These are phyloP conservation scores for Rousettus madagascariensis DNA, from an alignment of 2,797 vertebrate genomes.

Conservation along the genomic window DNA sequence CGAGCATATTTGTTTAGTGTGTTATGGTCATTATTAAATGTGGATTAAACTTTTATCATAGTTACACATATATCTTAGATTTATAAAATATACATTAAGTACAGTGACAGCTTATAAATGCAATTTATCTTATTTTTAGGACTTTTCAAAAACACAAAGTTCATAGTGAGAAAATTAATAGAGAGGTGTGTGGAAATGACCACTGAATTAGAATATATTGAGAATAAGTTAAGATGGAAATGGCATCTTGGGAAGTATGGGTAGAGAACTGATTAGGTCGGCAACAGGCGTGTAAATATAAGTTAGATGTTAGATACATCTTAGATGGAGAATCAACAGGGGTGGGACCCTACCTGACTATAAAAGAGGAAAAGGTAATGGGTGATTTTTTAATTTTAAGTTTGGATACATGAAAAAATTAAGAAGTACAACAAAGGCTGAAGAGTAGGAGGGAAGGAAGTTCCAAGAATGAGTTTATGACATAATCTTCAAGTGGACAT, in stretches of 20 bases:
- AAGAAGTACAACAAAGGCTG: neutral
- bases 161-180: neutral
- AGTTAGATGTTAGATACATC: neutral
- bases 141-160: constrained; percentile 41
- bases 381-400: neutral
- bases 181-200: neutral
- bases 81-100: neutral
- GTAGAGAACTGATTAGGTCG: neutral
- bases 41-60: neutral
- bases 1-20: neutral
- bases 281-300: neutral
- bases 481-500: neutral
- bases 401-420: neutral
- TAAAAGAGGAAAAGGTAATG: neutral
- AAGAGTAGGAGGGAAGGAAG: neutral
- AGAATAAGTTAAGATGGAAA: neutral
- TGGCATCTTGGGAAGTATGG: neutral
- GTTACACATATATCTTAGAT: neutral
- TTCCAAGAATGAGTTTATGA: neutral
- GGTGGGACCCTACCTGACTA: neutral
- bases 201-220: neutral
- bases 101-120: neutral
- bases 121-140: neutral
- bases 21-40: neutral
- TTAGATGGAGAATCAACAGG: neutral